phyloP scores from a whole-genome alignment of 2,797 vertebrate species.

The Garrulus glandarius region DNA sequence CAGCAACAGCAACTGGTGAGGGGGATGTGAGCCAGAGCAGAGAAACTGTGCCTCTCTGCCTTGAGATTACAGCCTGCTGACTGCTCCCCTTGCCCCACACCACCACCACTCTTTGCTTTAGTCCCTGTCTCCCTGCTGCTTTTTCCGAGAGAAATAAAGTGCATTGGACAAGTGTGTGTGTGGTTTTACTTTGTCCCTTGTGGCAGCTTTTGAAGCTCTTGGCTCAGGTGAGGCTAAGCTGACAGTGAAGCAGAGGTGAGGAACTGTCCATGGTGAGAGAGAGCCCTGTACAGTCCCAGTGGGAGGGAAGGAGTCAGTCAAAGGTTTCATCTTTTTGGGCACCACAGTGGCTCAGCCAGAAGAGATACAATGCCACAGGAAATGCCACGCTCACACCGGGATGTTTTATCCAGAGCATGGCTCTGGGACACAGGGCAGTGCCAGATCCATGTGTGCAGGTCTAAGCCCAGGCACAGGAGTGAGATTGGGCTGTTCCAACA shows the following conservation, averaged over 20 bases:
- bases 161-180: rapidly evolving
- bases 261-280: neutral
- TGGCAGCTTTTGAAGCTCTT: neutral
- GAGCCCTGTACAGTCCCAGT: neutral
- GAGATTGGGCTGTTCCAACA: neutral
- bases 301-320: neutral
- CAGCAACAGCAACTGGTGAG: neutral
- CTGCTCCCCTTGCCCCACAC: neutral
- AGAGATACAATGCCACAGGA: neutral
- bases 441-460: rapidly evolving
- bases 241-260: neutral
- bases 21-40: neutral
- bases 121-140: neutral
- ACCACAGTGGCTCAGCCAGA: neutral
- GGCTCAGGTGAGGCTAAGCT: neutral
- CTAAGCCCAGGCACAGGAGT: neutral
- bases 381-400: rapidly evolving
- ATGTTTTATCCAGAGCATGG: rapidly evolving
- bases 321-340: neutral
- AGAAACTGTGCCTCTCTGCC: neutral
- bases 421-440: neutral
- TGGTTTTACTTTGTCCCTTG: neutral
- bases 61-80: neutral
- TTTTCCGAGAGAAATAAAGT: neutral
- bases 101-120: neutral